phyloP scores from a whole-genome alignment of 2,113 vertebrate genomes.

The Dasyurus viverrinus region DNA sequence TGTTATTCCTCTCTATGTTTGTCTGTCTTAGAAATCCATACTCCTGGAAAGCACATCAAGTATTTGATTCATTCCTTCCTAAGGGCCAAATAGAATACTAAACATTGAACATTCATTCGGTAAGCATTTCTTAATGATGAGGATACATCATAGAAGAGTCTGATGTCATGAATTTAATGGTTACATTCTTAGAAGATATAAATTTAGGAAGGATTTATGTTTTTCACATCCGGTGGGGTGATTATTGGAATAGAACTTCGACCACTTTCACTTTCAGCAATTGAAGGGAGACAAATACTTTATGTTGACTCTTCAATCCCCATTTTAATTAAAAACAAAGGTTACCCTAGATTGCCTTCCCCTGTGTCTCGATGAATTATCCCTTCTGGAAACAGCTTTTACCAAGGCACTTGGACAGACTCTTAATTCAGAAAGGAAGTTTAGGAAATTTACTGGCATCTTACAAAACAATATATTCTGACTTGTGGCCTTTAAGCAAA shows the following conservation, averaged over 20 bases:
- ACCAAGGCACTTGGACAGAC: conserved; percentile 39
- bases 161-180: background rate
- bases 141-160: rapidly evolving
- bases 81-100: background rate
- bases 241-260: conserved; percentile 16
- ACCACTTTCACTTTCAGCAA: conserved; percentile 45
- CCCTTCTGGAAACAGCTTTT: conserved; percentile 18
- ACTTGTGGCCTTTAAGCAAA: conserved; percentile 49
- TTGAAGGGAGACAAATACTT: conserved; percentile 57
- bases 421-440: conserved; percentile 39
- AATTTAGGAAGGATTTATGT: conserved; percentile 2
- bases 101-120: conserved; percentile 27
- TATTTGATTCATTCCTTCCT: conserved; percentile 51
- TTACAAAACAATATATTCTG: conserved; percentile 47
- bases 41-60: conserved; percentile 23
- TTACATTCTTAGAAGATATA: background rate
- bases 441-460: conserved; percentile 47
- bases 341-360: conserved; percentile 47
- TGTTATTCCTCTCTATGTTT: background rate
- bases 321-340: conserved; percentile 72
- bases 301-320: conserved; percentile 44
- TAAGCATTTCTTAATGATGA: conserved; percentile 17
- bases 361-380: conserved; percentile 47
- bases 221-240: conserved; percentile 19
- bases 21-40: conserved; percentile 14